A percentile compares a stretch with the other conserved stretches of the same genome.
These are phyloP conservation scores for Trididemnum nubilum DNA, from an alignment of 23 tunicate species.

Conservation along the genomic window DNA sequence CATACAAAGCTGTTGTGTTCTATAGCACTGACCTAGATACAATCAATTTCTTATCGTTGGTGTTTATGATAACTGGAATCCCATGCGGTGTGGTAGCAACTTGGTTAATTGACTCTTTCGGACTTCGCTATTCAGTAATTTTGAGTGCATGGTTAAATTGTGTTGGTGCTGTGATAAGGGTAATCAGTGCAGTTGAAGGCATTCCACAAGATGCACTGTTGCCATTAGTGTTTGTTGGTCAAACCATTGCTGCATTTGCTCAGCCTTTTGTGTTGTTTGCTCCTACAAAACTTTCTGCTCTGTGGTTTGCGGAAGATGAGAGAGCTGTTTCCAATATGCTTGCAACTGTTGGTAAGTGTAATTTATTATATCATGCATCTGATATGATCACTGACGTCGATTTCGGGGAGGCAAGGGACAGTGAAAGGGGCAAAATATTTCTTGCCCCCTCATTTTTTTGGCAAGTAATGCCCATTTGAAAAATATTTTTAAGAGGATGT, in stretches of 20 bases:
- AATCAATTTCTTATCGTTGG: conserved; percentile 68
- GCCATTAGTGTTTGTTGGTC: conserved; percentile 82
- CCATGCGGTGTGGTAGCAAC: conserved; percentile 92
- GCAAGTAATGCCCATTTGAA: no score
- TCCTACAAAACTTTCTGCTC: conserved; percentile 86
- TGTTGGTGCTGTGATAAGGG: conserved; percentile 70
- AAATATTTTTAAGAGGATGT: no score
- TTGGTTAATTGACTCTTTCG: conserved; percentile 78
- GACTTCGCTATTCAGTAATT: conserved; percentile 66
- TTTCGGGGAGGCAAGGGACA: no score
- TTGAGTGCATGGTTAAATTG: conserved; percentile 84
- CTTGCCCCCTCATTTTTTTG: no score
- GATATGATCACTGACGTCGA: not conserved
- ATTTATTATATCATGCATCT: not conserved
- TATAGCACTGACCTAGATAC: conserved; percentile 48
- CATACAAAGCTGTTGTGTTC: conserved; percentile 66
- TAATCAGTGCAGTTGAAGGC: conserved; percentile 80
- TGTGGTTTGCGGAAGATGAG: conserved; percentile 90
- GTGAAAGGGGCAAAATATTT: not conserved
- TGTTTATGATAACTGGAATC: conserved; percentile 91
- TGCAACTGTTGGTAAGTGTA: conserved; percentile 65
- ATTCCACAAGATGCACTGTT: conserved; percentile 49
- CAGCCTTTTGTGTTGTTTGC: conserved; percentile 93
- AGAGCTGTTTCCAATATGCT: conserved; percentile 84
- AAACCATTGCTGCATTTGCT: conserved; percentile 82